These are phyloP conservation scores for Nothobranchius kuhntae DNA, from an alignment of 2,113 vertebrate species.

Conservation along the genomic window DNA sequence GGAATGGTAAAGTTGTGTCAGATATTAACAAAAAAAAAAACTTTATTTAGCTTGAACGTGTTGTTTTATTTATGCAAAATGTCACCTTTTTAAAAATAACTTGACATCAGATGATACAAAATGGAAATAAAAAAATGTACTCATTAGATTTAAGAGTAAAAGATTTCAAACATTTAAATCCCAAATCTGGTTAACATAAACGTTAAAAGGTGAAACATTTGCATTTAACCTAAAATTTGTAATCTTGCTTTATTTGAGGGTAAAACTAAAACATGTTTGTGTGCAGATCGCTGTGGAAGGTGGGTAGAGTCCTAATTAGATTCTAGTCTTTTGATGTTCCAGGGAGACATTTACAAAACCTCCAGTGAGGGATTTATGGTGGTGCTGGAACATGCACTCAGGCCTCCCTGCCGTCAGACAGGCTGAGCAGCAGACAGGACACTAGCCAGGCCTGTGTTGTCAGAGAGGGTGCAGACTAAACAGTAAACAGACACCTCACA, in stretches of 20 bases:
- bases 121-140: no score
- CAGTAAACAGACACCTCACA: constrained; percentile 65
- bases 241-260: no score
- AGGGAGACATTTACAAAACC: constrained; percentile 35
- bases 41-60: constrained; percentile 11
- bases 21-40: neutral
- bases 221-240: no score
- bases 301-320: constrained; percentile 4
- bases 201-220: no score
- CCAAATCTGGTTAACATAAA: no score
- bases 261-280: no score
- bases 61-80: neutral
- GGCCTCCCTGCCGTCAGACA: neutral
- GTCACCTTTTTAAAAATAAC: no score
- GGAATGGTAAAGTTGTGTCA: constrained; percentile 16
- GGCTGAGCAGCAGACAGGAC: constrained; percentile 27
- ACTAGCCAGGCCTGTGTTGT: constrained; percentile 45
- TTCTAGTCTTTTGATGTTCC: constrained; percentile 38
- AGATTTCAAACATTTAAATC: no score
- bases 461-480: constrained; percentile 65
- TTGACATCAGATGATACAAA: no score
- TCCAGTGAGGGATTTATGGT: constrained; percentile 45
- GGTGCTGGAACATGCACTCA: constrained; percentile 20
- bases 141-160: no score
- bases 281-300: no score